A percentile compares a stretch with the other conserved stretches of the same genome.
These are phyloP conservation scores for Saccostrea glomerata DNA, from an alignment of 1,140 invertebrate genomes.

Conservation along the genomic window DNA sequence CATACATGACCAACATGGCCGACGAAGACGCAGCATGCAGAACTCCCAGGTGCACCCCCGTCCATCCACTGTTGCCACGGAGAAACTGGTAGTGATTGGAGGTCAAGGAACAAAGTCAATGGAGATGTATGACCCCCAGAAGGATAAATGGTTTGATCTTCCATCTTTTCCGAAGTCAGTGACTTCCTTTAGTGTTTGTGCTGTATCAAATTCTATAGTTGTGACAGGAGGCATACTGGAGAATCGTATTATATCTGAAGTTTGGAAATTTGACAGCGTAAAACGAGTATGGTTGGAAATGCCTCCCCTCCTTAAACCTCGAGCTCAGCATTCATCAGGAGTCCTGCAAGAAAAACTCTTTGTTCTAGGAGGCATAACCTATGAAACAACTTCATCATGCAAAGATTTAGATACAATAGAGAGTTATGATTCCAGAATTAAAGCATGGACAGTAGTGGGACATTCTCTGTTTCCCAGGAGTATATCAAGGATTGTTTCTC, in stretches of 20 bases:
- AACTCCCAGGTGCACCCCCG: conserved; percentile 70
- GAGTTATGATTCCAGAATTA: conserved; percentile 70
- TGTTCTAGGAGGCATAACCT: conserved; percentile 74
- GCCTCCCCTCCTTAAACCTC: conserved; percentile 68
- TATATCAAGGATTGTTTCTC: conserved; percentile 72
- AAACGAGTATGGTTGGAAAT: conserved; percentile 70
- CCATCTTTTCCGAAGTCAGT: conserved; percentile 72
- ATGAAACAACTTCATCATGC: conserved; percentile 63
- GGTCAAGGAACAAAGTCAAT: conserved; percentile 70
- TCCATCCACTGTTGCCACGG: conserved; percentile 78
- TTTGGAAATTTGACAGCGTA: conserved; percentile 75
- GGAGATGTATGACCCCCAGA: conserved; percentile 76
- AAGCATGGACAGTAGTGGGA: conserved; percentile 73
- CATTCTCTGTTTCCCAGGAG: conserved; percentile 72
- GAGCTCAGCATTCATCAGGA: conserved; percentile 75
- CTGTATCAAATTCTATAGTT: conserved; percentile 73
- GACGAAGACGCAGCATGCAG: conserved; percentile 74
- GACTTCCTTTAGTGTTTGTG: conserved; percentile 71
- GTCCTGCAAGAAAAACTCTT: conserved; percentile 72
- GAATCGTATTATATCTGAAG: conserved; percentile 70
- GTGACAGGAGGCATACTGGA: conserved; percentile 76
- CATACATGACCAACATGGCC: conserved; percentile 69
- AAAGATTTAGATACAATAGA: conserved; percentile 74
- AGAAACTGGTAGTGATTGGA: conserved; percentile 75
- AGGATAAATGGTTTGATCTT: conserved; percentile 73